Evolutionary conservation across 2,888 invertebrate species (phyloP).

Genomic region (Biston stratarius): DNA sequence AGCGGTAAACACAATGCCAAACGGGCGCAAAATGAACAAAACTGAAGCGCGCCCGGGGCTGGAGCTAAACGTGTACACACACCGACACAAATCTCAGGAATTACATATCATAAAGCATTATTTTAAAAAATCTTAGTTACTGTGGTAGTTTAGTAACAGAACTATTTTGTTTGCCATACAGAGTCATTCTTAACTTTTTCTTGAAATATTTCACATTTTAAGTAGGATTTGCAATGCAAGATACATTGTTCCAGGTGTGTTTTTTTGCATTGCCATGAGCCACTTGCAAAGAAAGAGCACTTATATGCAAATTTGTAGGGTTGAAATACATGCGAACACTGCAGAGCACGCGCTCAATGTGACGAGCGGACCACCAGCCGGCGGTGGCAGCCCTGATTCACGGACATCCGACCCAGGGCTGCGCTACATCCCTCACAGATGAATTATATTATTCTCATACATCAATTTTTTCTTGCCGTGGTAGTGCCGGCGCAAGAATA

Average conservation of each 20-base stretch:
- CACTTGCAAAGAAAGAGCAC: conserved; percentile 37
- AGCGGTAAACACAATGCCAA: conserved; percentile 83
- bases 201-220: conserved; percentile 9
- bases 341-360: conserved; percentile 75
- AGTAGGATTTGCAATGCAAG: neutral
- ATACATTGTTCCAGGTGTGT: conserved; percentile 15
- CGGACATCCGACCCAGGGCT: conserved; percentile 69
- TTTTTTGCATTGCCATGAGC: conserved; percentile 39
- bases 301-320: conserved; percentile 78
- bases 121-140: no score
- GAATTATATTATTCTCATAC: neutral
- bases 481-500: no score
- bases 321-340: conserved; percentile 73
- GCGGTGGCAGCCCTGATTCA: conserved; percentile 83
- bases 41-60: conserved; percentile 48
- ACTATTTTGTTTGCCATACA: neutral
- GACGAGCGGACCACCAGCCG: conserved; percentile 82
- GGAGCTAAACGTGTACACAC: conserved; percentile 35
- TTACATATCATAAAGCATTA: conserved; percentile 39
- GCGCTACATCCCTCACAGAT: conserved; percentile 34
- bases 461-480: no score
- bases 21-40: conserved; percentile 79
- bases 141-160: neutral
- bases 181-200: neutral
- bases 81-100: conserved; percentile 32